Conservation (phyloP, 37 sponge, comb jelly and placozoan genomes). For the Aphrocallistes beatrix region DNA sequence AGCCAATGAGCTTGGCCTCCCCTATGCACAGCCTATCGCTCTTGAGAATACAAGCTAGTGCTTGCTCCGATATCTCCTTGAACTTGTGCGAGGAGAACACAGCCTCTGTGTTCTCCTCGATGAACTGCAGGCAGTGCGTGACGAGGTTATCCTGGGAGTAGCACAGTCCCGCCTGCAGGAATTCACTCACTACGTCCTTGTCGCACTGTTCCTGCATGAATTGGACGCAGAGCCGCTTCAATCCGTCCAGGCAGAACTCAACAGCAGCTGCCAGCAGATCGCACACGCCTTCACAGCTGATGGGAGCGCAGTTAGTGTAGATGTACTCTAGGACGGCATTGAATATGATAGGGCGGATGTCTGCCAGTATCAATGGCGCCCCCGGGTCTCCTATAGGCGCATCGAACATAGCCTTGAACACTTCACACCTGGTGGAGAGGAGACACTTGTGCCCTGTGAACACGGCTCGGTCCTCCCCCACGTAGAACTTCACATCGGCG, state of each 20-base stretch:
- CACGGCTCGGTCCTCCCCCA: conserved; percentile 77
- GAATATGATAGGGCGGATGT: conserved; percentile 72
- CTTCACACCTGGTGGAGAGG: conserved; percentile 83
- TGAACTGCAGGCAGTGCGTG: conserved; percentile 69
- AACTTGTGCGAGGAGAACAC: conserved; percentile 80
- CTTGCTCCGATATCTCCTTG: conserved; percentile 87
- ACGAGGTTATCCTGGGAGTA: conserved; percentile 53
- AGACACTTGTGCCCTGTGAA: conserved; percentile 77
- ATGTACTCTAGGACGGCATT: conserved; percentile 86
- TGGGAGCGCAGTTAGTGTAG: conserved; percentile 83
- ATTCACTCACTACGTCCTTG: conserved; percentile 79
- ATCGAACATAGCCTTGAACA: conserved; percentile 92
- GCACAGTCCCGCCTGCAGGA: conserved; percentile 17
- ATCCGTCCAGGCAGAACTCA: conserved; percentile 86
- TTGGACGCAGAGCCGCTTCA: conserved; percentile 65
- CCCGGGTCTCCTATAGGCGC: conserved; percentile 28
- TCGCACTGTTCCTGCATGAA: conserved; percentile 73
- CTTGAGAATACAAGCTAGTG: conserved; percentile 55
- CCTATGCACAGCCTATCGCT: conserved; percentile 75
- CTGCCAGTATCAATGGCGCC: conserved; percentile 71
- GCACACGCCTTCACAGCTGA: conserved; percentile 44
- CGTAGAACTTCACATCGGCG: conserved; percentile 67
- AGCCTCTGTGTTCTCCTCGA: conserved; percentile 73
- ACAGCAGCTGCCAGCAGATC: conserved; percentile 79
- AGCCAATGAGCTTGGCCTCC: conserved; percentile 68